These are phyloP conservation scores for Myzus persicae DNA, from an alignment of 1,140 invertebrate species.

Conservation along the genomic window DNA sequence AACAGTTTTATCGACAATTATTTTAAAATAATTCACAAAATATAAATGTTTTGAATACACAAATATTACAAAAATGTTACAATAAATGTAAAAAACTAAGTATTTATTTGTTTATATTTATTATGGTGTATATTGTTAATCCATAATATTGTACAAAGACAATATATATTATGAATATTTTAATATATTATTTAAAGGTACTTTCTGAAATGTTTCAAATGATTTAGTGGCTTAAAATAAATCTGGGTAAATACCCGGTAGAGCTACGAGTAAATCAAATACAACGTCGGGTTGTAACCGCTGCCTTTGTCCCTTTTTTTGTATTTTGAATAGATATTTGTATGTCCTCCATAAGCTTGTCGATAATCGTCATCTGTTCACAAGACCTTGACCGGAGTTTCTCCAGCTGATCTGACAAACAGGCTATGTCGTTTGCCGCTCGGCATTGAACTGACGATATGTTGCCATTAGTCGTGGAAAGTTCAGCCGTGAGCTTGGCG, in stretches of 20 bases:
- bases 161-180: too few species aligned
- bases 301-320: background rate
- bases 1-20: too few species aligned
- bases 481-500: background rate
- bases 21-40: too few species aligned
- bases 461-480: background rate
- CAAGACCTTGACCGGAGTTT: background rate
- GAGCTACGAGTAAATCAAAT: background rate
- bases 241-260: background rate
- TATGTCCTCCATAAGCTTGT: slow-evolving; percentile 47
- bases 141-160: too few species aligned
- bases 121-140: too few species aligned
- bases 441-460: background rate
- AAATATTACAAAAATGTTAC: too few species aligned
- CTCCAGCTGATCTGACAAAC: background rate
- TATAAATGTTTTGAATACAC: too few species aligned
- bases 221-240: background rate
- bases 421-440: background rate
- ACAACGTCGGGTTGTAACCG: background rate
- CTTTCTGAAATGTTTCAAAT: background rate
- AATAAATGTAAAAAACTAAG: too few species aligned
- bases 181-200: background rate
- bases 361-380: slow-evolving; percentile 17
- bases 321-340: slow-evolving; percentile 10
- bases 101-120: too few species aligned